These are phyloP conservation scores for Aldabrachelys gigantea DNA, from an alignment of 2,113 vertebrate species.

Conservation along the genomic window DNA sequence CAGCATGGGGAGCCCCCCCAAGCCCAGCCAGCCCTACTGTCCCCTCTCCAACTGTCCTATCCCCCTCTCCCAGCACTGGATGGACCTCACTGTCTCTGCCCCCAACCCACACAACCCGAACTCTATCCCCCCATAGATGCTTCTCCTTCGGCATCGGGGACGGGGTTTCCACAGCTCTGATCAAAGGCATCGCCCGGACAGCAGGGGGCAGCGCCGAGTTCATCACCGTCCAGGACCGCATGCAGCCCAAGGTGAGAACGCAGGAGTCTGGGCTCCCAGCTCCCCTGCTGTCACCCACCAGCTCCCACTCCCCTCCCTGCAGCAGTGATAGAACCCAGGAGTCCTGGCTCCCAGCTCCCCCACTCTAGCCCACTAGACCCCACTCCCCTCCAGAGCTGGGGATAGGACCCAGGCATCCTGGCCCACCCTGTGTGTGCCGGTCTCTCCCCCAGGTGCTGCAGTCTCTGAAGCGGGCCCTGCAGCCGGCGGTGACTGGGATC, in stretches of 20 bases:
- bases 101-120: too few species aligned
- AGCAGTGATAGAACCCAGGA: too few species aligned
- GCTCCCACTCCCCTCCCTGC: background rate
- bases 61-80: too few species aligned
- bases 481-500: constrained; percentile 39
- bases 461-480: constrained; percentile 64
- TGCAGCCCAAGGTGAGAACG: constrained; percentile 86
- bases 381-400: accelerated
- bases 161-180: constrained; percentile 86
- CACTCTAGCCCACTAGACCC: accelerated
- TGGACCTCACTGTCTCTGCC: too few species aligned
- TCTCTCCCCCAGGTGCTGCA: constrained; percentile 53
- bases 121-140: constrained; percentile 72
- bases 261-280: background rate
- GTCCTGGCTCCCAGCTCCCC: background rate
- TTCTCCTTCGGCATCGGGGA: constrained; percentile 90
- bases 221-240: constrained; percentile 82
- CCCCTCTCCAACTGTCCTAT: too few species aligned
- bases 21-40: too few species aligned
- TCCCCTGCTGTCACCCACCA: accelerated
- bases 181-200: constrained; percentile 82
- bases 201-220: constrained; percentile 84
- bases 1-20: too few species aligned
- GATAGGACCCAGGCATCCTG: background rate
- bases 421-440: background rate